phyloP scores from a whole-genome alignment of 2,888 invertebrate species.

The Drosophila paranaensis region DNA sequence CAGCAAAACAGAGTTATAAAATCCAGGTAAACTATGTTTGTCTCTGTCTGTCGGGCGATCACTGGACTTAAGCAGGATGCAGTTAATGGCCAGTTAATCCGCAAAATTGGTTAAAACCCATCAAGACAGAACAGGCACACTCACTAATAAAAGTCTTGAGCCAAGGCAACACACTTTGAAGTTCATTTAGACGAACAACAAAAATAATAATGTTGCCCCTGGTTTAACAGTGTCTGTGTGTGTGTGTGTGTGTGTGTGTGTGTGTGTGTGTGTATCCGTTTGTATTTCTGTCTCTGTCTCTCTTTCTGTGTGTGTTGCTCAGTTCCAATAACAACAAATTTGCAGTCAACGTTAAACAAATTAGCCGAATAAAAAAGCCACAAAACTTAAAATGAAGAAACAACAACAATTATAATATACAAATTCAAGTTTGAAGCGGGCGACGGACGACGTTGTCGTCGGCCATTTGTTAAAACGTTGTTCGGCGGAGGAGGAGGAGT shows the following conservation, averaged over 20 bases:
- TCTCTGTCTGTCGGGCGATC: slow-evolving; percentile 33
- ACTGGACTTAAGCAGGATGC: slow-evolving; percentile 43
- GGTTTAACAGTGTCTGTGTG: slow-evolving; percentile 28
- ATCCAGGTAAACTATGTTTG: slow-evolving; percentile 36
- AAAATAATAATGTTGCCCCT: slow-evolving; percentile 57
- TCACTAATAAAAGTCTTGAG: slow-evolving; percentile 39
- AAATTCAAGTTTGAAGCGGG: slow-evolving; percentile 70
- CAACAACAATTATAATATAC: slow-evolving; percentile 48
- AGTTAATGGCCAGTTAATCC: slow-evolving; percentile 34
- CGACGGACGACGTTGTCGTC: slow-evolving; percentile 28
- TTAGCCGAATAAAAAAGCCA: slow-evolving; percentile 52
- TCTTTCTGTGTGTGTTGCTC: slow-evolving; percentile 26
- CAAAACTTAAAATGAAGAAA: slow-evolving; percentile 38
- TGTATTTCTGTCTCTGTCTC: not conserved
- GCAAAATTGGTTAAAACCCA: slow-evolving; percentile 23
- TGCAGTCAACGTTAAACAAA: slow-evolving; percentile 69
- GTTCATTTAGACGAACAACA: slow-evolving; percentile 43
- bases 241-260: slow-evolving; percentile 14
- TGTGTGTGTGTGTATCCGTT: slow-evolving; percentile 15
- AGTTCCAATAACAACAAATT: slow-evolving; percentile 66
- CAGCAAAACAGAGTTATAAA: slow-evolving; percentile 51
- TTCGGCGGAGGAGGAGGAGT: slow-evolving; percentile 26
- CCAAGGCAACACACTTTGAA: slow-evolving; percentile 60
- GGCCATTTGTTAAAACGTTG: slow-evolving; percentile 61
- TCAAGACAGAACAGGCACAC: slow-evolving; percentile 33